Evolutionary conservation across 2,113 vertebrate species (phyloP), one percentile per base, ranked within the genome.

Genomic region (Micronycteris hirsuta): DNA sequence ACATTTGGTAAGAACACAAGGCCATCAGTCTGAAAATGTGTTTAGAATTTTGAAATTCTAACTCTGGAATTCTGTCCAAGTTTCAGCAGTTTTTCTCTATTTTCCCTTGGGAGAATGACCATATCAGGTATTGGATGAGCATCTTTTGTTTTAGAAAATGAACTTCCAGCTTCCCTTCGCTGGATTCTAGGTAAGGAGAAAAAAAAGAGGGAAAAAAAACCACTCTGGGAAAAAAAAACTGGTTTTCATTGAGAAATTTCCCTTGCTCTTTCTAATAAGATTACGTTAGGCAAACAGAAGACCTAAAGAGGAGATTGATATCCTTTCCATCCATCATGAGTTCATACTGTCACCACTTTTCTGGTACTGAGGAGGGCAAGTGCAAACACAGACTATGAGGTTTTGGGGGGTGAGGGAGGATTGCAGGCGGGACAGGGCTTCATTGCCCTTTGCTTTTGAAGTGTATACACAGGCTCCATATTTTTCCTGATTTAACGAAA

Each of bases 1-100:
- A 61, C 41, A 95, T 76, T 94, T 96, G 56, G 52, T 77, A 0
- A 19, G 73, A 92, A 31, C 26, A 56, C 22, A 77, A 58, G 61
- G 28, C 89, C 41, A 82, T 82, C 28, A 93, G 38, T n/a, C 78
- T 96, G 96, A 83, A 95, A 97, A 83, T 22, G 41, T 38, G 7
- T 92, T 97, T 96, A 86, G 86, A 45, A 65, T 54, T 94, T 95
- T 81, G 24, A 47, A 87, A 54, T 87, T 87, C 36, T 65, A 76
- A 77, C n/a, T 14, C 20, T 63, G 43, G 63, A 71, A 90, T 95
- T 89, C 47, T 90, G 3, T 47, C 68, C 19, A 76, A 45, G 8
- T n/a, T 84, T 92, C n/a, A 52, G 38, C 8, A 58, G 16, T 43
- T 76, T 88, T 73, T 58, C 45, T 84, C 45, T 7, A 43, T 76